phyloP scores from a whole-genome alignment of 2,888 invertebrate genomes.

The Euzophera pinguis region DNA sequence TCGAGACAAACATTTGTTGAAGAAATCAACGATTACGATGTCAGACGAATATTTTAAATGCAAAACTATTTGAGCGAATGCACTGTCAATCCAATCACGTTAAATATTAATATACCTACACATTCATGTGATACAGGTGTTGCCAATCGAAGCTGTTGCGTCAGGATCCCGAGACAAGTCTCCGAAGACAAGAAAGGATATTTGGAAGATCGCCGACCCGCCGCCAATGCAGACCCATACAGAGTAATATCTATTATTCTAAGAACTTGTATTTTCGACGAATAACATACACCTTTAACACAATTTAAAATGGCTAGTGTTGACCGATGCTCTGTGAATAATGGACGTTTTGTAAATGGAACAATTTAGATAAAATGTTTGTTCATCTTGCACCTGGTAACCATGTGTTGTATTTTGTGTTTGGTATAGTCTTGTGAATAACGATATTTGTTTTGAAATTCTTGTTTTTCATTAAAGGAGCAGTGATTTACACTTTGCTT shows the following conservation, averaged over 20 bases:
- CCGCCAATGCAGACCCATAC: constrained; percentile 96
- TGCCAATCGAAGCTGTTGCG: constrained; percentile 94
- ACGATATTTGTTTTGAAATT: background rate
- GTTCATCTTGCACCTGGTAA: background rate
- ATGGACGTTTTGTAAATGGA: background rate
- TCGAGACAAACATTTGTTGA: no score
- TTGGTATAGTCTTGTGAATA: background rate
- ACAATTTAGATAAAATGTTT: constrained; percentile 1
- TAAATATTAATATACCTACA: background rate
- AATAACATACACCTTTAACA: constrained; percentile 61
- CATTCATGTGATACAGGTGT: constrained; percentile 81
- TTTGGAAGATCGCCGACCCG: constrained; percentile 95
- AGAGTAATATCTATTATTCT: constrained; percentile 88
- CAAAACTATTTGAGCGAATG: no score
- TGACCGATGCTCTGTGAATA: background rate
- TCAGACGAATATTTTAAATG: no score
- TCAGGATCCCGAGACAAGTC: constrained; percentile 95
- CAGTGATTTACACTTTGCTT: background rate
- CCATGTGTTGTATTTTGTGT: background rate
- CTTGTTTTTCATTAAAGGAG: background rate
- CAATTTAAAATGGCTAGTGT: background rate
- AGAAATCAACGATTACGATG: no score
- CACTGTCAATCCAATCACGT: no score
- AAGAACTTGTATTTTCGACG: constrained; percentile 89
- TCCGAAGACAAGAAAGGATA: constrained; percentile 96